Evolutionary conservation across 1,140 invertebrate species (phyloP).

Genomic region (Tetranychus cinnabarinus): DNA sequence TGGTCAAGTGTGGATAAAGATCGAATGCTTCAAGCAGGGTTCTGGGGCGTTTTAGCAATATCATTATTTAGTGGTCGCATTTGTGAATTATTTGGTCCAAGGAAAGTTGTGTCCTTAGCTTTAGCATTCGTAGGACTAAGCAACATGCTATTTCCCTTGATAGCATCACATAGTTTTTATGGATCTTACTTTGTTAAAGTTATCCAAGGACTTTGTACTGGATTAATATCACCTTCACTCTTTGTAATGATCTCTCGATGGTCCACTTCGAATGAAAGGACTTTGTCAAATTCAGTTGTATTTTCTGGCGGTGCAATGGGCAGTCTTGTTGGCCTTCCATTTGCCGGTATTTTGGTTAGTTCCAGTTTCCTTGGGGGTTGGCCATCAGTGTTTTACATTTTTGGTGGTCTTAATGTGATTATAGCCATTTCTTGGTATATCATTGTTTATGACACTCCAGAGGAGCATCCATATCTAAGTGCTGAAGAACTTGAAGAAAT

Average conservation of each 20-base stretch:
- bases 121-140: too few relatives aligned
- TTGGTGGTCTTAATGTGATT: slow-evolving; percentile 32
- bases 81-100: too few relatives aligned
- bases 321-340: slow-evolving; percentile 14
- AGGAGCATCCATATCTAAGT: slow-evolving; percentile 36
- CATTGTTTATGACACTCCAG: slow-evolving; percentile 58
- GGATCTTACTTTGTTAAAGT: too few relatives aligned
- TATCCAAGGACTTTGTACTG: slow-evolving; percentile 8
- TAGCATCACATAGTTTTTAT: too few relatives aligned
- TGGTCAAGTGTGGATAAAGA: too few relatives aligned
- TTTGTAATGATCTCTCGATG: slow-evolving; percentile 20
- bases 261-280: slow-evolving; percentile 9
- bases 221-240: slow-evolving; percentile 19
- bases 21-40: too few relatives aligned
- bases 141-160: too few relatives aligned
- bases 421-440: slow-evolving; percentile 66
- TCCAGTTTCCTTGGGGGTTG: slow-evolving; percentile 8
- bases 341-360: slow-evolving; percentile 14
- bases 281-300: slow-evolving; percentile 4
- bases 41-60: too few relatives aligned
- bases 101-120: too few relatives aligned
- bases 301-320: slow-evolving; percentile 17
- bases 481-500: slow-evolving; percentile 65
- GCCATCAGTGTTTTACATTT: slow-evolving; percentile 10
- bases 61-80: too few relatives aligned